A percentile compares a stretch with the other conserved stretches of the same genome.
Evolutionary conservation across 2,888 invertebrate species (phyloP).

Genomic region (Icerya purchasi): DNA sequence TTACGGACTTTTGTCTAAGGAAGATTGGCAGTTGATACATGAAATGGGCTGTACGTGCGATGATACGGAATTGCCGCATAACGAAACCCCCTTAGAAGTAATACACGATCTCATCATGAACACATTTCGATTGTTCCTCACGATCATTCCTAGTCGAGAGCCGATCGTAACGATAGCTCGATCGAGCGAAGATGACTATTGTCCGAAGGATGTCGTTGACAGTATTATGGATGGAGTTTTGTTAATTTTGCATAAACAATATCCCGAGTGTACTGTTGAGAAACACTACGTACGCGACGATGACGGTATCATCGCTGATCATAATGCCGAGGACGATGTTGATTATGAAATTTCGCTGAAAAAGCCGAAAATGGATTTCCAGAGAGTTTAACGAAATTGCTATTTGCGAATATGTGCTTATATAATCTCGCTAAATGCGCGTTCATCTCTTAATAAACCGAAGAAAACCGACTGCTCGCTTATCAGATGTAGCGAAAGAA

Average conservation of each 20-base stretch:
- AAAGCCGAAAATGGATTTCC: no score
- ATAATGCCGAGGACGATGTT: no score
- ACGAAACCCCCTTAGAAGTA: conserved; percentile 34
- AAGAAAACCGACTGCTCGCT: no score
- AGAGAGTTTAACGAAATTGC: no score
- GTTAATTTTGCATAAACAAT: neutral
- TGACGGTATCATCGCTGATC: no score
- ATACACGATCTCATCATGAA: conserved; percentile 42
- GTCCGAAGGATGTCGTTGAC: conserved; percentile 63
- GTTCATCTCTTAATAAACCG: no score
- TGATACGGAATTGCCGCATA: conserved; percentile 62
- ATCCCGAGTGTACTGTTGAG: neutral
- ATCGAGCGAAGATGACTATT: conserved; percentile 74
- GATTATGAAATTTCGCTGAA: no score
- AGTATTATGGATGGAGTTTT: conserved; percentile 15
- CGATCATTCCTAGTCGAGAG: conserved; percentile 36
- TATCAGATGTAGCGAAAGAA: no score
- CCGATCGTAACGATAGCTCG: conserved; percentile 59
- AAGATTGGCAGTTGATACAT: conserved; percentile 53
- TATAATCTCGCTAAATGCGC: no score
- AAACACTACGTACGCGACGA: no score
- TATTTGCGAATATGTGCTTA: no score
- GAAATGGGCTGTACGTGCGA: conserved; percentile 78
- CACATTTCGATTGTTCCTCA: conserved; percentile 36
- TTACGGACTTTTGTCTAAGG: conserved; percentile 26